phyloP scores from a whole-genome alignment of 2,113 vertebrate species.

The Pogonocichla stellata region DNA sequence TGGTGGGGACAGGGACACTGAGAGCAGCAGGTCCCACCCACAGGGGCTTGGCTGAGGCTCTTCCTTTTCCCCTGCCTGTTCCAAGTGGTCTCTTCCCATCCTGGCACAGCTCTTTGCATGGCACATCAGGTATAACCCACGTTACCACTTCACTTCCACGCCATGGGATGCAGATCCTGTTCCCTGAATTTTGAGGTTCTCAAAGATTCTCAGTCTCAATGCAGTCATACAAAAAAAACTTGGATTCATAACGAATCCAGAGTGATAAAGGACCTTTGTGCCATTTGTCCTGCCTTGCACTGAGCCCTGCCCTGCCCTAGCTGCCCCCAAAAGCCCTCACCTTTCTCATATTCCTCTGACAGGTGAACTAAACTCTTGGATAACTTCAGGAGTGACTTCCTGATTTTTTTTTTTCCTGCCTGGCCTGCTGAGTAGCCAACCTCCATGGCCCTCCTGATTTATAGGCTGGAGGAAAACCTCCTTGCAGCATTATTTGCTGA shows the following conservation, averaged over 20 bases:
- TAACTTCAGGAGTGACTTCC: neutral
- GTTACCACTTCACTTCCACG: accelerated
- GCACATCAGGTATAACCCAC: accelerated
- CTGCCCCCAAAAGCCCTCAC: neutral
- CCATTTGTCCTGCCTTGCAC: neutral
- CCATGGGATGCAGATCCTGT: accelerated
- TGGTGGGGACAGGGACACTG: accelerated
- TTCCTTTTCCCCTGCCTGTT: neutral
- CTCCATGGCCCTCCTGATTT: neutral
- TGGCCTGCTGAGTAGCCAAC: neutral
- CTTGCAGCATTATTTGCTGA: neutral
- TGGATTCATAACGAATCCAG: neutral
- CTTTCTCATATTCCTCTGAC: neutral
- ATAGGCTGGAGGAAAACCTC: neutral
- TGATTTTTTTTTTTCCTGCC: neutral
- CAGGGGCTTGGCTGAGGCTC: neutral
- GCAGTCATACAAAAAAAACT: neutral
- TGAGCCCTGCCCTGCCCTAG: neutral
- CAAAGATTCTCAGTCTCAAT: neutral
- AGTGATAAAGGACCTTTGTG: neutral
- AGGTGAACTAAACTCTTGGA: neutral
- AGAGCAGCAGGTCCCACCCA: neutral
- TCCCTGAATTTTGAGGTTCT: neutral
- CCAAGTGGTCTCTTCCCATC: accelerated
- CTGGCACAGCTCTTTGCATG: accelerated